Percentiles rank a stretch among this genome's conserved stretches.
Evolutionary conservation across 2,888 invertebrate species (phyloP).

Genomic region (Calliopum simillimum): DNA sequence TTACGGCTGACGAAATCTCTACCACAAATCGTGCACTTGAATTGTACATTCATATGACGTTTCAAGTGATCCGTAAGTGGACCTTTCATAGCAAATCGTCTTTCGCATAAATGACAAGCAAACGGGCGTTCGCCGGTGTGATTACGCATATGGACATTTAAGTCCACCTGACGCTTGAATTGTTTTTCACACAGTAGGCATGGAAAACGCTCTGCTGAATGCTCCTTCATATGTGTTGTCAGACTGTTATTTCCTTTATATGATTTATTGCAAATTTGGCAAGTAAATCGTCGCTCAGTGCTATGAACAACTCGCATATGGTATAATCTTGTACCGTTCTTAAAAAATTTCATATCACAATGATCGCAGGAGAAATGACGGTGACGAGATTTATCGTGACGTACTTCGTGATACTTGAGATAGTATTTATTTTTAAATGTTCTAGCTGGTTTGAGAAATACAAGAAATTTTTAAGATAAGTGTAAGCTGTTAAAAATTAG

Average conservation of each 20-base stretch:
- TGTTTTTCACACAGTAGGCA: conserved; percentile 48
- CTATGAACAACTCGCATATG: neutral
- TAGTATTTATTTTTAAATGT: neutral
- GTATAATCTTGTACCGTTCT: conserved; percentile 26
- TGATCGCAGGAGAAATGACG: conserved; percentile 27
- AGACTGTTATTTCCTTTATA: conserved; percentile 48
- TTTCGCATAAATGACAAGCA: conserved; percentile 49
- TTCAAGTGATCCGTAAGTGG: conserved; percentile 51
- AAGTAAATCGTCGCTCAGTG: conserved; percentile 29
- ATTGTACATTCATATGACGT: conserved; percentile 48
- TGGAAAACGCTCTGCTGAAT: conserved; percentile 44
- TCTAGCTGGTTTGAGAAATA: neutral
- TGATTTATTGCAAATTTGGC: conserved; percentile 42
- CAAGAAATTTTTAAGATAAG: neutral
- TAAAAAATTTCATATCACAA: conserved; percentile 29
- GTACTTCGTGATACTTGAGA: conserved; percentile 32
- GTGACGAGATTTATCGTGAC: conserved; percentile 1
- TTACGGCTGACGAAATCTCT: conserved; percentile 46
- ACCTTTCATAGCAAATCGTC: conserved; percentile 49
- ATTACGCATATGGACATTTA: conserved; percentile 49
- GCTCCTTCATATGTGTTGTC: conserved; percentile 46
- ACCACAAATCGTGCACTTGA: conserved; percentile 45
- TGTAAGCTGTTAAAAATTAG: too few relatives aligned
- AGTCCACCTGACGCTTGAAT: conserved; percentile 44
- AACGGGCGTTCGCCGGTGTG: conserved; percentile 52